These are phyloP conservation scores for Chaetoderma sp. DNA, from an alignment of 2,888 invertebrate genomes.

Conservation along the genomic window DNA sequence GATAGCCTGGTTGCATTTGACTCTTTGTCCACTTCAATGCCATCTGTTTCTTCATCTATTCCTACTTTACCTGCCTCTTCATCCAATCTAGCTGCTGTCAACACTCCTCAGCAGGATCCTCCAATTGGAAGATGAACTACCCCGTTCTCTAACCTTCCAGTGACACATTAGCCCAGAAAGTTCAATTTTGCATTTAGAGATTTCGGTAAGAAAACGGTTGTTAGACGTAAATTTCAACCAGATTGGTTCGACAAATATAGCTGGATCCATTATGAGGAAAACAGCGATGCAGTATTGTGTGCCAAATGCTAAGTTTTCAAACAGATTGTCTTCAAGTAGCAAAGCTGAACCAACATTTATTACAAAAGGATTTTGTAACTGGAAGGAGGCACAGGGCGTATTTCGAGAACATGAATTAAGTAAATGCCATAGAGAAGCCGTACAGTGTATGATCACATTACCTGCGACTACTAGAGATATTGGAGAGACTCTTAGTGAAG, in stretches of 20 bases:
- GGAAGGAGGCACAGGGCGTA: not conserved
- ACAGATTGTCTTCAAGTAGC: not conserved
- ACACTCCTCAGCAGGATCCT: no score
- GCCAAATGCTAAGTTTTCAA: not conserved
- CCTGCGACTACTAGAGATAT: not conserved
- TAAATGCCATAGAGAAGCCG: not conserved
- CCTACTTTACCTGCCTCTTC: not conserved
- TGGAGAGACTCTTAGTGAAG: not conserved
- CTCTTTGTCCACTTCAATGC: not conserved
- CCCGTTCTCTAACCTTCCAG: not conserved
- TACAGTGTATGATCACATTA: not conserved
- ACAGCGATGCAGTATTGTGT: not conserved
- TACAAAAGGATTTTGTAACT: not conserved
- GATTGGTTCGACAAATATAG: not conserved
- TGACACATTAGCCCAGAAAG: not conserved
- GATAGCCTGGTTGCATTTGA: no score
- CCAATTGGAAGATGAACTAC: no score
- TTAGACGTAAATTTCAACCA: not conserved
- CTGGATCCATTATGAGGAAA: not conserved
- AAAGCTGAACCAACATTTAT: slow-evolving; percentile 2
- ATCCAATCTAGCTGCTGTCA: not conserved
- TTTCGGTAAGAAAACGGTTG: not conserved
- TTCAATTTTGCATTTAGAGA: not conserved
- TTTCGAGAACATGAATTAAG: not conserved
- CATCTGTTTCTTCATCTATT: not conserved